These are phyloP conservation scores for Hipposideros larvatus DNA, from an alignment of 2,797 vertebrate species.

Conservation along the genomic window DNA sequence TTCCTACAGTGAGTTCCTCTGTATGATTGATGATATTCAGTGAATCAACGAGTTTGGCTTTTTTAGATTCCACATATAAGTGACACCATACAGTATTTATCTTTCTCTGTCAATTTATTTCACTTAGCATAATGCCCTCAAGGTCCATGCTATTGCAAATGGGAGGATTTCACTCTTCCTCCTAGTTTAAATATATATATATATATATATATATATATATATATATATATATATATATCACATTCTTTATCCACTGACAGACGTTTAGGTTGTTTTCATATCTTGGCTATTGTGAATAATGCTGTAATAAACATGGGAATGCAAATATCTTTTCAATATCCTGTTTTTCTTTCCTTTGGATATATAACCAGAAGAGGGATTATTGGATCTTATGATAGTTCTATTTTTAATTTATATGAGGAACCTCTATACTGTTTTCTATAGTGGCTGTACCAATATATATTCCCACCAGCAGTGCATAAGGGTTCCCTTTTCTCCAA, in stretches of 20 bases:
- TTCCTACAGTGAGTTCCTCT: conserved; percentile 8
- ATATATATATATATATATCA: background rate
- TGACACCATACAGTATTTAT: background rate
- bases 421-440: background rate
- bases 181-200: background rate
- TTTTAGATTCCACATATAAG: background rate
- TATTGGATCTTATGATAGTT: background rate
- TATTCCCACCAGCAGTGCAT: background rate
- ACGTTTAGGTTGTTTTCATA: background rate
- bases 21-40: background rate
- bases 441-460: background rate
- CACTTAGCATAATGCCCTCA: background rate
- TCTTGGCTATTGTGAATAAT: background rate
- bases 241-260: background rate
- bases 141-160: background rate
- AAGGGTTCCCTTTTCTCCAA: background rate
- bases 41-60: background rate
- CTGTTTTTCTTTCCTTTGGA: background rate
- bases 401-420: background rate
- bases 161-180: background rate
- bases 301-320: background rate
- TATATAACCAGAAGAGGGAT: background rate
- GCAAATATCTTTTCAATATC: background rate
- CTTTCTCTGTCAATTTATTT: background rate
- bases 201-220: background rate